phyloP scores from a whole-genome alignment of 2,888 invertebrate species.

The Ligdia adustata region DNA sequence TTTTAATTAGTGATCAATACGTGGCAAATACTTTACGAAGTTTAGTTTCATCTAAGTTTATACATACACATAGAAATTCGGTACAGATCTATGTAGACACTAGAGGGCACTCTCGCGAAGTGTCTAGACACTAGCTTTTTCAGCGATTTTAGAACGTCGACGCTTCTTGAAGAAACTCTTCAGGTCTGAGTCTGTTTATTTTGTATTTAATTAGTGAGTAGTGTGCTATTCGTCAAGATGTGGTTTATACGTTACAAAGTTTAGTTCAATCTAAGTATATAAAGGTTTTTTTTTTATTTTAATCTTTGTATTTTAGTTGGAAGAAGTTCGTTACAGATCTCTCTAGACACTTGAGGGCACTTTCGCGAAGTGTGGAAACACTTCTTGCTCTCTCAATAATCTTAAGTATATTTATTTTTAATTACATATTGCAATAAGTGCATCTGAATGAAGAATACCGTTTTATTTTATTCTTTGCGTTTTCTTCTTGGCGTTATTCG shows the following conservation, averaged over 20 bases:
- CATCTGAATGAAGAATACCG: too few relatives aligned
- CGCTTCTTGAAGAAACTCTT: conserved; percentile 31
- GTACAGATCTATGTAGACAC: conserved; percentile 35
- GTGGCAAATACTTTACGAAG: too few relatives aligned
- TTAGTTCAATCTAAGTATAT: too few relatives aligned
- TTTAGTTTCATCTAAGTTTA: too few relatives aligned
- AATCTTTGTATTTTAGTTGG: conserved; percentile 1
- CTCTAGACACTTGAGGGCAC: conserved; percentile 35
- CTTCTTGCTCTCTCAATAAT: conserved; percentile 48
- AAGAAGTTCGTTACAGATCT: conserved; percentile 36
- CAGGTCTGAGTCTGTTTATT: conserved; percentile 10
- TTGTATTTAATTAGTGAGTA: conserved; percentile 1
- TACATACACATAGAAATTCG: too few relatives aligned
- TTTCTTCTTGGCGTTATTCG: too few relatives aligned
- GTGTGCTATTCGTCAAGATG: too few relatives aligned
- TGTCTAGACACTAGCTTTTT: conserved; percentile 44
- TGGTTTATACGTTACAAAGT: too few relatives aligned
- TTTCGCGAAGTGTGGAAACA: conserved; percentile 35
- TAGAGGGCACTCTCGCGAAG: conserved; percentile 36
- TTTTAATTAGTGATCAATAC: conserved; percentile 4
- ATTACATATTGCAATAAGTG: too few relatives aligned
- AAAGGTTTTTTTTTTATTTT: too few relatives aligned
- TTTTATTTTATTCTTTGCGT: too few relatives aligned
- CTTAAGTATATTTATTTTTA: too few relatives aligned
- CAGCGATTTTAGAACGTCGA: conserved; percentile 39